Base-by-base conservation (phyloP, 2,888 invertebrate species). In the Aethes cnicana region DNA sequence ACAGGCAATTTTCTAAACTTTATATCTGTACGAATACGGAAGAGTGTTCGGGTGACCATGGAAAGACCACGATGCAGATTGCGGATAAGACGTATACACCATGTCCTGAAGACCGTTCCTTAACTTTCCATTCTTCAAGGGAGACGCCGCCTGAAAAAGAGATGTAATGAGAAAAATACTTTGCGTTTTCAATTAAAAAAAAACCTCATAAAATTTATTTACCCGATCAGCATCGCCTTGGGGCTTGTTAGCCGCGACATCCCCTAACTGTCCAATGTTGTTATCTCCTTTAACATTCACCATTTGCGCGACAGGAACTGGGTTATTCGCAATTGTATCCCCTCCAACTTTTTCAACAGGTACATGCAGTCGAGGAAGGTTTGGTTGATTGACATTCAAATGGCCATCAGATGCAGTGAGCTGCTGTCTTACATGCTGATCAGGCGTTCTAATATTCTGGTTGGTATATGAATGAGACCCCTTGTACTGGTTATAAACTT, bases 101-200 rank as follows among this genome's bases (percentile, higher is more conserved):
- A 80, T 63, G 57, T 89, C 88, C 68, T 89, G 88, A 44, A 89
- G 64, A n/a, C 88, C 88, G 59, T 89, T 89, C 37, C 85, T 68
- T 36, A 54, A 61, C 26, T 65, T 77, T 11, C 60, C 49, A 9
- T 57, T 55, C 12, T 61, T 58, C 5, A 47, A 54, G 3, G 66
- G 59, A 11, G 55, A n/a, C 30, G 7, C 42, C 12, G 49, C 35
- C 78, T 78, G 62, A 16, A 72, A 69, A 30, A n/a, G n/a, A n/a
- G n/a, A n/a, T n/a, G n/a, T n/a, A n/a, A n/a, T n/a, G n/a, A n/a
- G n/a, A n/a, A n/a, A n/a, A n/a, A n/a, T n/a, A n/a, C n/a, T n/a
- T n/a, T n/a, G n/a, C n/a, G n/a, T n/a, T n/a, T n/a, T 20, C 9
- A 9, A 43, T 35, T 39, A 16, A 33, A 42, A 4, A 33, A n/a